phyloP scores from a whole-genome alignment of 2,113 vertebrate genomes.

The Lathamus discolor region DNA sequence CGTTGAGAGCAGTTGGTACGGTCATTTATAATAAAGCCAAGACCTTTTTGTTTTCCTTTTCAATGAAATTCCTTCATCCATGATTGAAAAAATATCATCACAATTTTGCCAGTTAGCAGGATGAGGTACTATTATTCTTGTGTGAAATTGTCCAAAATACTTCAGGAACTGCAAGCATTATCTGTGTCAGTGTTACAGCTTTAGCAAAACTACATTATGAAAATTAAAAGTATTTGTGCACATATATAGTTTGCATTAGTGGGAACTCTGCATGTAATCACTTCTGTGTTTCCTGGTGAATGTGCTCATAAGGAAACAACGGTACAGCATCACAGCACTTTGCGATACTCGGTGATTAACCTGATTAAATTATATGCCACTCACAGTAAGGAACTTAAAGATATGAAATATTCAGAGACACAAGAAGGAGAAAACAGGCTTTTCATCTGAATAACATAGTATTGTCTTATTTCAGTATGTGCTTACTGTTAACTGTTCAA shows the following conservation, averaged over 20 bases:
- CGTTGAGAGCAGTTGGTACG: neutral
- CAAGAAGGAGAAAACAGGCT: neutral
- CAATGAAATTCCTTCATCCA: neutral
- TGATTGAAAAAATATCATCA: neutral
- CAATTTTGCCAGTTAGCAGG: neutral
- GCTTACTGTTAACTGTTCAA: neutral
- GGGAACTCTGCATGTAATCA: neutral
- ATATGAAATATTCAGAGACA: neutral
- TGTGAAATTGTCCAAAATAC: neutral
- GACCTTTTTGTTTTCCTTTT: neutral
- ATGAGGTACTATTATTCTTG: neutral
- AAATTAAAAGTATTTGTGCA: neutral
- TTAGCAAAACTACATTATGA: neutral
- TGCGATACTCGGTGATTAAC: neutral
- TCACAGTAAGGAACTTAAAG: neutral
- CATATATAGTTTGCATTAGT: neutral
- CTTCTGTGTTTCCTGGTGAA: neutral
- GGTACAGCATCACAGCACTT: neutral
- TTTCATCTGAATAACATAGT: neutral
- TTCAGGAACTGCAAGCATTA: neutral
- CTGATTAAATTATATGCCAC: neutral
- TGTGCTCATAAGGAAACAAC: neutral
- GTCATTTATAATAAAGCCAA: neutral
- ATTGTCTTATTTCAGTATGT: neutral
- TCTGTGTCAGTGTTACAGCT: neutral